These are phyloP conservation scores for Emydocephalus ijimae DNA, from an alignment of 2,113 vertebrate genomes.

Conservation along the genomic window DNA sequence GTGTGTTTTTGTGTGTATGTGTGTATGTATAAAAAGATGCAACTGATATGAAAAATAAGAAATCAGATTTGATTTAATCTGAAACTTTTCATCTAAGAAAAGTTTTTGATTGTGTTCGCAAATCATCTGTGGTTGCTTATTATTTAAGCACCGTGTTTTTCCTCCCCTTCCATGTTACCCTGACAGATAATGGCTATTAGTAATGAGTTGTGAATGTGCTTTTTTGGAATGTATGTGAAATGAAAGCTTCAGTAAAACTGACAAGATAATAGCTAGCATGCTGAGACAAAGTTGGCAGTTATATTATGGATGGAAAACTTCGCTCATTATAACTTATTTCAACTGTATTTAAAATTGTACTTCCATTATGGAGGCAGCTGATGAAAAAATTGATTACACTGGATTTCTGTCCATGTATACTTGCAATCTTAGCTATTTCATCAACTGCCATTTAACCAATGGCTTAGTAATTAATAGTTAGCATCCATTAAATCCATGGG, in stretches of 20 bases:
- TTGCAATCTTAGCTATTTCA: not conserved
- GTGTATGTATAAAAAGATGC: not conserved
- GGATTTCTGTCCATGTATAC: not conserved
- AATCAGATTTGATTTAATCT: not conserved
- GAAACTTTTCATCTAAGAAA: not conserved
- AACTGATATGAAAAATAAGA: not conserved
- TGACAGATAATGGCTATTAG: constrained; percentile 1
- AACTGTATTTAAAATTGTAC: not conserved
- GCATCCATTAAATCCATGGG: not conserved
- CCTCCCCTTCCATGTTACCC: not conserved
- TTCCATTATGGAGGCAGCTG: not conserved
- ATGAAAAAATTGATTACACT: not conserved
- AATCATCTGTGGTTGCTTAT: not conserved
- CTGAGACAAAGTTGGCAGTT: not conserved
- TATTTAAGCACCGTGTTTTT: not conserved
- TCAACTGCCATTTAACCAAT: constrained; percentile 9
- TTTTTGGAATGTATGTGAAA: not conserved
- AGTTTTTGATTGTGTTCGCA: not conserved
- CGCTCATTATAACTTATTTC: constrained; percentile 1
- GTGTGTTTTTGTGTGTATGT: not conserved
- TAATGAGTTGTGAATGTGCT: not conserved
- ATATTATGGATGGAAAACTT: not conserved
- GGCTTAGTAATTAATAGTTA: constrained; percentile 4
- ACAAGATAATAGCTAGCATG: constrained; percentile 16
- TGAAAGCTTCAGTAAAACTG: constrained; percentile 8